Conservation (phyloP, 2,113 vertebrate species). For the Trematocara unimaculatum region DNA sequence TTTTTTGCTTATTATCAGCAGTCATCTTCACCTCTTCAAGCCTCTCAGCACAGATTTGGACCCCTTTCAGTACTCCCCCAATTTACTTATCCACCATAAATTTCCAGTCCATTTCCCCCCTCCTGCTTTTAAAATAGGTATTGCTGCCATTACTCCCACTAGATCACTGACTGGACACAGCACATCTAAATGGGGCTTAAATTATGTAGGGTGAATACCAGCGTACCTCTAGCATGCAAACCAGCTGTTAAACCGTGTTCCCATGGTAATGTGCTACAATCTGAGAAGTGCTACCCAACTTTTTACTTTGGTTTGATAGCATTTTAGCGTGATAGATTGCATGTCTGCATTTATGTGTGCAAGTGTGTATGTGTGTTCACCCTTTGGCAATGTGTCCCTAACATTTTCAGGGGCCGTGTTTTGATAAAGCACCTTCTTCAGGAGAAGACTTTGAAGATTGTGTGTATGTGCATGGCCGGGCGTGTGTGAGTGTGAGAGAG, state of each 20-base stretch:
- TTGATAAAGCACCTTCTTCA: constrained; percentile 36
- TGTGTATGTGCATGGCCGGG: not conserved
- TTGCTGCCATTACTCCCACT: constrained; percentile 15
- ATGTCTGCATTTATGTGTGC: not conserved
- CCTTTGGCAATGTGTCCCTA: constrained; percentile 34
- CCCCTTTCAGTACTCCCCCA: not conserved
- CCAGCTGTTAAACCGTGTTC: constrained; percentile 46
- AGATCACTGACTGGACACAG: constrained; percentile 51
- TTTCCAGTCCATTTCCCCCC: not conserved
- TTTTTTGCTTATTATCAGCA: not conserved
- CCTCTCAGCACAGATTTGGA: not conserved
- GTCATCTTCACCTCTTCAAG: not conserved
- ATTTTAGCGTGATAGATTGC: not conserved
- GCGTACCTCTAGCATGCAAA: constrained; percentile 26
- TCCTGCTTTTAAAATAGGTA: constrained; percentile 52
- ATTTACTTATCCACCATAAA: not conserved
- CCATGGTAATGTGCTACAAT: constrained; percentile 28
- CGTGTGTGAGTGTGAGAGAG: not conserved
- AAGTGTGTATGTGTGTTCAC: not conserved
- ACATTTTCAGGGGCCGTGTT: constrained; percentile 24
- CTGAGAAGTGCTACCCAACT: not conserved
- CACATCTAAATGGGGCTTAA: constrained; percentile 50
- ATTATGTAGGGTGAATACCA: constrained; percentile 46
- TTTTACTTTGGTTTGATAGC: not conserved
- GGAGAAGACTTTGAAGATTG: constrained; percentile 28